Conservation (phyloP, 2,797 vertebrate genomes). For the Coilia nasus region DNA sequence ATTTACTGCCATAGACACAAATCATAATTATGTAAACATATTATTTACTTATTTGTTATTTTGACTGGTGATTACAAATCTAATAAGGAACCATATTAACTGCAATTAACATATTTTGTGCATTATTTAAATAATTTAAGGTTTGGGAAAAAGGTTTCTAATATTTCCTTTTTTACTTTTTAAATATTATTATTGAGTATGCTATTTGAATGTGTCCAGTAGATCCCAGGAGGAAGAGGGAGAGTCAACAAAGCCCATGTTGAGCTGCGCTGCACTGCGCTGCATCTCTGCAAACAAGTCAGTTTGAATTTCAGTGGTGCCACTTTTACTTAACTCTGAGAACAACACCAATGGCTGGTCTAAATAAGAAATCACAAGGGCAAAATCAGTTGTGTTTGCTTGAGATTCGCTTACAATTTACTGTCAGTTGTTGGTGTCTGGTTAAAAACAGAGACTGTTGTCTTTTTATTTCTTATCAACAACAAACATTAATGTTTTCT, state of each 20-base stretch:
- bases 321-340: not conserved
- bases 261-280: not conserved
- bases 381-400: not conserved
- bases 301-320: not conserved
- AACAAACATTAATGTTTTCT: not conserved
- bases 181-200: not conserved
- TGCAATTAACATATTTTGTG: not conserved
- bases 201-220: not conserved
- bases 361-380: constrained; percentile 10
- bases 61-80: not conserved
- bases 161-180: not conserved
- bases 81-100: not conserved
- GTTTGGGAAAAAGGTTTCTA: no score
- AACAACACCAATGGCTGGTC: not conserved
- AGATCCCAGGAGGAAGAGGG: not conserved
- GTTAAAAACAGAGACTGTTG: not conserved
- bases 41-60: not conserved
- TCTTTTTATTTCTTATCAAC: not conserved
- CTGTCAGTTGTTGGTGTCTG: not conserved
- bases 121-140: not conserved
- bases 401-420: not conserved
- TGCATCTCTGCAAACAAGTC: not conserved
- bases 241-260: not conserved
- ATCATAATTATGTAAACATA: not conserved
- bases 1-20: not conserved